Conservation (phyloP, 2,888 invertebrate species). For the Sphaerophoria taeniata region DNA sequence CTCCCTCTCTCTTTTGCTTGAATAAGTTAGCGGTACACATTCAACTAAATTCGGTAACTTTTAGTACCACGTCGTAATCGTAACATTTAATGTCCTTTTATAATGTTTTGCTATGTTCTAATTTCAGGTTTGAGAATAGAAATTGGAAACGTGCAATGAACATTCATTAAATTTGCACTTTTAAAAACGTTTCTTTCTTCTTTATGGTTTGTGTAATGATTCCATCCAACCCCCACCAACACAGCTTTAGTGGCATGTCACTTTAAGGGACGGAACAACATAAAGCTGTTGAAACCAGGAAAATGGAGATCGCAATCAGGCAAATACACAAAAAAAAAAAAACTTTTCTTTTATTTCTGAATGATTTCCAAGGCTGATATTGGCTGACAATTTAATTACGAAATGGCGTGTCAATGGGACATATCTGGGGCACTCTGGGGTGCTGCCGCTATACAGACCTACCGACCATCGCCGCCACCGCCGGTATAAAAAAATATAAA, state of each 20-base stretch:
- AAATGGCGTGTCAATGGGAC: conserved; percentile 64
- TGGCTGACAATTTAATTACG: conserved; percentile 69
- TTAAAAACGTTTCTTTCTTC: conserved; percentile 14
- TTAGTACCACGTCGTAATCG: conserved; percentile 36
- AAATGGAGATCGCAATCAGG: conserved; percentile 44
- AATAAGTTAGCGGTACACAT: background rate
- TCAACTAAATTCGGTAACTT: conserved; percentile 18
- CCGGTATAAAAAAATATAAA: conserved; percentile 29
- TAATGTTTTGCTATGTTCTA: conserved; percentile 35
- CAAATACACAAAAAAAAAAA: conserved; percentile 27
- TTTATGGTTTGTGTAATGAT: background rate
- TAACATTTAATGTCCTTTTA: conserved; percentile 42
- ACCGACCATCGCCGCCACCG: background rate
- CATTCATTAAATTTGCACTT: conserved; percentile 36
- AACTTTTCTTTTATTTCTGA: conserved; percentile 35
- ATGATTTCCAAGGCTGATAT: conserved; percentile 49
- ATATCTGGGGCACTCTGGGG: conserved; percentile 53
- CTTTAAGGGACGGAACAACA: background rate
- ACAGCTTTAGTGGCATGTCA: background rate
- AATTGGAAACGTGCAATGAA: conserved; percentile 53
- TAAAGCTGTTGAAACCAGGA: conserved; percentile 31
- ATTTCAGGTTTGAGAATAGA: conserved; percentile 33
- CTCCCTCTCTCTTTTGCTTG: background rate
- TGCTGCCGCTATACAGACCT: background rate
- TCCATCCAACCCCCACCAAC: background rate